Conservation (phyloP, 2,888 invertebrate genomes). For the Ectemnius cavifrons region DNA sequence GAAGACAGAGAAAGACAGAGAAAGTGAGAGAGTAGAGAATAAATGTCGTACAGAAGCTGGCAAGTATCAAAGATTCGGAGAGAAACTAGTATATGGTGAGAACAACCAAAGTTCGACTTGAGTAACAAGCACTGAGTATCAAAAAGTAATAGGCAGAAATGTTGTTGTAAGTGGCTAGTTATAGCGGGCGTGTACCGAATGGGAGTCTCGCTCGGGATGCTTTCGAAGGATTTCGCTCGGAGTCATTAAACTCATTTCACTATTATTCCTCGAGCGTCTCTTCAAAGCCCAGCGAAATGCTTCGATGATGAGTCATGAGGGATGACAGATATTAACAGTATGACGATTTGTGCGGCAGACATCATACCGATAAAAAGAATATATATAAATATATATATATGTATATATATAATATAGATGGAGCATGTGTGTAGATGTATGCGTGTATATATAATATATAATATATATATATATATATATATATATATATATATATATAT, state of each 20-base stretch:
- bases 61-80: conserved; percentile 31
- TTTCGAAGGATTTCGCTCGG: conserved; percentile 67
- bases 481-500: conserved; percentile 55
- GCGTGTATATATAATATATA: conserved; percentile 48
- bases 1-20: too few species aligned
- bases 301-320: conserved; percentile 61
- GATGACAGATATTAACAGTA: conserved; percentile 68
- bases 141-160: conserved; percentile 42
- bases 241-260: background rate
- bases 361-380: conserved; percentile 71
- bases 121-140: conserved; percentile 68
- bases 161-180: conserved; percentile 41
- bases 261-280: background rate
- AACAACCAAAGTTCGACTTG: conserved; percentile 61
- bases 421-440: conserved; percentile 34
- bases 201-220: conserved; percentile 46
- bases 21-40: conserved; percentile 63
- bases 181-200: conserved; percentile 57
- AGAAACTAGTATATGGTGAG: conserved; percentile 31
- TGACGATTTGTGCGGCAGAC: conserved; percentile 70
- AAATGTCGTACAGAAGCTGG: conserved; percentile 34
- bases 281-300: conserved; percentile 62
- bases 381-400: conserved; percentile 59
- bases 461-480: conserved; percentile 53
- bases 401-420: conserved; percentile 50